A percentile compares a stretch with the other conserved stretches of the same genome.
Conservation (phyloP, 2,113 vertebrate species). For the Sterrhoptilus dennistouni region DNA sequence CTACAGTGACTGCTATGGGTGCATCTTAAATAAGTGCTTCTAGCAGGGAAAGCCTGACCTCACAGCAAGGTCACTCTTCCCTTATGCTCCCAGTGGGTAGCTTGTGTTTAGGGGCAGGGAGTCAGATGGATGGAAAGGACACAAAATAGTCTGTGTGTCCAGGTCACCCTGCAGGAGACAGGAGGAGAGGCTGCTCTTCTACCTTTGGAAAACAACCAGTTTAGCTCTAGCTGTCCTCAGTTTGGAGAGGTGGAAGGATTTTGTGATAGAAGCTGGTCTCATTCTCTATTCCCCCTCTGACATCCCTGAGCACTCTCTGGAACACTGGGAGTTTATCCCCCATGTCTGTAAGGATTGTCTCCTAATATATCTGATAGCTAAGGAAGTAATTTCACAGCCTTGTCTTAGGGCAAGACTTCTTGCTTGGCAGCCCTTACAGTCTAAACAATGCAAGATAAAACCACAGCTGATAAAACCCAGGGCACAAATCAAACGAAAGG, state of each 20-base stretch:
- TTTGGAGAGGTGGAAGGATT: neutral
- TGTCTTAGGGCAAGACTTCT: neutral
- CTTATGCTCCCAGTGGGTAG: neutral
- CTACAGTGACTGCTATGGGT: neutral
- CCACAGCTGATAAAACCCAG: neutral
- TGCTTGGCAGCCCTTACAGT: neutral
- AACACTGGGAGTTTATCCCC: neutral
- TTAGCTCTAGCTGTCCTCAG: neutral
- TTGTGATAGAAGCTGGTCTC: neutral
- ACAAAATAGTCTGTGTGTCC: neutral
- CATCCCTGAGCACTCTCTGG: neutral
- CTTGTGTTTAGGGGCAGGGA: neutral
- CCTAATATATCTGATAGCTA: neutral
- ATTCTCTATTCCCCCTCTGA: neutral
- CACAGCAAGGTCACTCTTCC: neutral
- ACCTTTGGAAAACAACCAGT: neutral
- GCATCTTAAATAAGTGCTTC: neutral
- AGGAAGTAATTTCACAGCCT: neutral
- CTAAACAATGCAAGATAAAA: constrained; percentile 26
- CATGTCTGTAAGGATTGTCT: neutral
- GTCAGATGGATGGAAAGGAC: neutral
- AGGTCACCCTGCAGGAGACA: neutral
- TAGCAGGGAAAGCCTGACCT: neutral
- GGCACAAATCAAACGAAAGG: neutral
- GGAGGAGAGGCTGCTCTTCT: neutral